Evolutionary conservation across 1,140 invertebrate genomes (phyloP), one percentile per base, ranked within the genome.

Genomic region (Phymastichus coffea): DNA sequence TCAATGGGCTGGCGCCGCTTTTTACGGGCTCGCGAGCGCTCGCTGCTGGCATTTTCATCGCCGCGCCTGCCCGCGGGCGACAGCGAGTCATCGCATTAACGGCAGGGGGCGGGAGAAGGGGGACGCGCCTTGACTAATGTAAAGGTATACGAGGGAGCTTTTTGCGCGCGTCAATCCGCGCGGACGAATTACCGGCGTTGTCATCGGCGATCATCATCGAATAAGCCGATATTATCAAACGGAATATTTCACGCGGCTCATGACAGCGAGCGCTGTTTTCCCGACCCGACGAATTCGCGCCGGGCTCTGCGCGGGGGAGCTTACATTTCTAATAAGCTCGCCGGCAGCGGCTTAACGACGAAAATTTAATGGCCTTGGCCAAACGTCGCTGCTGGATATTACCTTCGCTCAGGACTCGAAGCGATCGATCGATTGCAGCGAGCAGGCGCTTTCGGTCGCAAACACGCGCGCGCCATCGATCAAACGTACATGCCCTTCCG

Each of bases 201-300:
- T 35, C 52, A 44, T 44, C 15, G 28, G 35, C 15, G 44, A 55
- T 55, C 15, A 55, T 55, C 28, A 55, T 55, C 52, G 44, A 55
- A 55, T 55, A 55, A 55, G 40, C 52, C 52, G 28, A 44, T 55
- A 44, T n/a, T 22, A 37, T 43, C 52, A 55, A 44, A 55, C 28
- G 28, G 28, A 55, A 44, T 54, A 33, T 44, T 55, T 55, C 44
- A 44, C 30, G 7, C 12, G 19, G n/a, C n/a, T n/a, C n/a, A n/a
- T n/a, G n/a, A n/a, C n/a, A n/a, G n/a, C n/a, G n/a, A n/a, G n/a
- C n/a, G n/a, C n/a, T n/a, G n/a, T n/a, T n/a, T n/a, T n/a, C n/a
- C n/a, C n/a, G n/a, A n/a, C n/a, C n/a, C n/a, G n/a, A n/a, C n/a
- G n/a, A n/a, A n/a, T 23, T 23, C 33, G 22, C 10, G 14, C 37